Evolutionary conservation across 2,797 vertebrate genomes (phyloP), one percentile per base, ranked within the genome.

Genomic region (Sebastes matsubarae): DNA sequence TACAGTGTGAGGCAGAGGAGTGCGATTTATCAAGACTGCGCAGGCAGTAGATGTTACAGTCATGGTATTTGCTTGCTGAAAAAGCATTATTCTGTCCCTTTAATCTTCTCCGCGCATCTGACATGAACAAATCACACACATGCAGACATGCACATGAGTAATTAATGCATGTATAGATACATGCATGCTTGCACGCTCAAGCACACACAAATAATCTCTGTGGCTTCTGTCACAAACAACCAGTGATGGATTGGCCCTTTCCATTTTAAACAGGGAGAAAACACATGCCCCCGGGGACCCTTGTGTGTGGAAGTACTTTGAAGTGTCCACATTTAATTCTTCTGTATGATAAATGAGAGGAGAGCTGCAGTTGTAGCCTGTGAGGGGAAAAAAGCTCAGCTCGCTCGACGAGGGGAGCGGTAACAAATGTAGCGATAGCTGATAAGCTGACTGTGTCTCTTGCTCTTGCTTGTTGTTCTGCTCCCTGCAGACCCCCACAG

Each of bases 281-380:
- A 92, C 93, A 91, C 91, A 83, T 86, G 89, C 88, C 94, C 90
- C 87, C 66, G 6, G 93, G 93, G 92, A 92, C 82, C 90, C 90
- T 90, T 87, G 89, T 92, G 92, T 94, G 92, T 93, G 89, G 90
- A 94, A 94, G 92, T 94, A 91, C 94, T 95, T 94, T 94, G 93
- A 94, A 93, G 92, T 93, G 92, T 95, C 94, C 94, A 91, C 93
- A 92, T 95, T 95, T 95, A 94, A 95, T 94, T 95, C 93, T 92
- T 94, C 91, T 88, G 88, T 93, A 92, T 95, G 94, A 95, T 95
- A 90, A 95, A 95, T 92, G 93, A 91, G 93, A 87, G 82, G 83
- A 60, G 87, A 83, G 87, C 89, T 54, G 86, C 79, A 38, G 80
- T 90, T 84, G 88, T 87, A 89, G 92, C 92, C 92, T 79, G 87